Base-by-base conservation (phyloP, 2,797 vertebrate genomes). In the Discoglossus pictus region DNA sequence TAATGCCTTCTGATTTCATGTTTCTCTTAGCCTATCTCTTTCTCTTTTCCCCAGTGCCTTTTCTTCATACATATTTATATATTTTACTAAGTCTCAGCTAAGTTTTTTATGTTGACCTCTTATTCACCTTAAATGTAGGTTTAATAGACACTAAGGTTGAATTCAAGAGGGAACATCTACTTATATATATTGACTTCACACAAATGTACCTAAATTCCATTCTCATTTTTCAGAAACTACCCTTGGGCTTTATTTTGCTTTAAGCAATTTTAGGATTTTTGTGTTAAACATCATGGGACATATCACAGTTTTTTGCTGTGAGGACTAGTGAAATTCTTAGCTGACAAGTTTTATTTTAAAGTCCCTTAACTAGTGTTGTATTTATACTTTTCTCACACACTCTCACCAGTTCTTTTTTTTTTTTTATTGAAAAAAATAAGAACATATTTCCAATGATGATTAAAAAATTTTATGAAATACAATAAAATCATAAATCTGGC, bases 401-500 rank as follows among this genome's bases (percentile, higher is more conserved):
- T 13, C 15, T 3, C 27, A 51, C 24, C 3, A 34, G n/a, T 39
- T n/a, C 4, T 4, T 31, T 4, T 31, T 8, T 31, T 31, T 31
- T 31, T 4, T 31, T 24, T 40, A 34, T 15, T 25, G 46, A 55
- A 38, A 25, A 38, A n/a, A 4, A 65, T 40, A 31, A 17, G n/a
- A n/a, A n/a, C n/a, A n/a, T n/a, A n/a, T n/a, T n/a, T n/a, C n/a
- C n/a, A n/a, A n/a, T n/a, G n/a, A n/a, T n/a, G n/a, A n/a, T n/a
- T n/a, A n/a, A n/a, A n/a, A n/a, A n/a, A n/a, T n/a, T n/a, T 34
- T 1, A 40, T 34, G 3, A 51, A 25, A 51, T 15, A 25, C 23
- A 55, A 65, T 38, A 74, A 68, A 66, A 62, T 67, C 31, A 68
- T 16, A 73, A 65, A 73, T 74, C 76, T 73, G 71, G 65, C 71